Conservation (phyloP, 1,140 invertebrate genomes). For the Lineus longissimus region DNA sequence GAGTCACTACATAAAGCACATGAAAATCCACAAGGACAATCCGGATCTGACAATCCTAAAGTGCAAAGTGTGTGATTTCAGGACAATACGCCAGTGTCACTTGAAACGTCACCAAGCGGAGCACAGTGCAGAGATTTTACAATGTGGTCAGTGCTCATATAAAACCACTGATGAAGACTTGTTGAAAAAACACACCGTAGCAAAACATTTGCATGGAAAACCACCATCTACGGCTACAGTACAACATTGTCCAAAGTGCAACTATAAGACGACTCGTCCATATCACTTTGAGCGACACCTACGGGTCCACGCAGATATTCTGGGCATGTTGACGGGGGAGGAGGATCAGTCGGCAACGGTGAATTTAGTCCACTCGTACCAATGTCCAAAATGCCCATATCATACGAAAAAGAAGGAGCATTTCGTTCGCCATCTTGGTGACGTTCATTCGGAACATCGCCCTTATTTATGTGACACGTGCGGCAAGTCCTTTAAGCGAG, state of each 20-base stretch:
- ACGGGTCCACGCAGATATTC: constrained; percentile 13
- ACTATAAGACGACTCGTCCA: constrained; percentile 33
- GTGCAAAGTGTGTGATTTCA: constrained; percentile 47
- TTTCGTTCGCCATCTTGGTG: constrained; percentile 45
- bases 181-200: constrained; percentile 18
- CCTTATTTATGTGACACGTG: constrained; percentile 54
- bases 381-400: constrained; percentile 43
- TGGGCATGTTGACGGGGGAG: constrained; percentile 8
- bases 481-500: constrained; percentile 53
- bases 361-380: constrained; percentile 21
- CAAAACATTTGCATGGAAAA: constrained; percentile 17
- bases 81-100: constrained; percentile 40
- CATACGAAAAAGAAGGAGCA: constrained; percentile 49
- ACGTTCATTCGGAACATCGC: constrained; percentile 48
- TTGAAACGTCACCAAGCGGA: constrained; percentile 44
- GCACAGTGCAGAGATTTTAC: constrained; percentile 36
- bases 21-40: constrained; percentile 39
- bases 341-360: background rate
- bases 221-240: no score
- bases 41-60: constrained; percentile 34
- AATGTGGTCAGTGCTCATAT: constrained; percentile 28
- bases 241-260: constrained; percentile 25
- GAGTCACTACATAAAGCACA: constrained; percentile 49
- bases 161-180: background rate
- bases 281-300: constrained; percentile 34